Evolutionary conservation across 1,140 invertebrate genomes (phyloP).

Genomic region (Drosophila kohkoa): DNA sequence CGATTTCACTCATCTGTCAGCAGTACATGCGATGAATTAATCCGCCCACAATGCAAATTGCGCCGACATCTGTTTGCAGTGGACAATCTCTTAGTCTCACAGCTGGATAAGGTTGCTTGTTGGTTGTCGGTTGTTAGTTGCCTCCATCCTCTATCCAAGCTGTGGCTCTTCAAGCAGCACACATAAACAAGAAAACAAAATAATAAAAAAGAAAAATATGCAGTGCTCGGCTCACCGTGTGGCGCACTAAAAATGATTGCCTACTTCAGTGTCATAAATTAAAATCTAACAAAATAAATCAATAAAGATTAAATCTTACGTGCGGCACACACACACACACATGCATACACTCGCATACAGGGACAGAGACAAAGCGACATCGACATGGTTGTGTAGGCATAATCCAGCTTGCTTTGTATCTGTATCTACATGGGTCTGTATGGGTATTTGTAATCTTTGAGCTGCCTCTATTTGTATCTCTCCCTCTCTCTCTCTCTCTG

Average conservation of each 20-base stretch:
- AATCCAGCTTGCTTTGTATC: conserved; percentile 68
- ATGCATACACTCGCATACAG: conserved; percentile 8
- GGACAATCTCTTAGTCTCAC: conserved; percentile 52
- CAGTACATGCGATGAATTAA: conserved; percentile 60
- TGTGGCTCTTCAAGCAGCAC: conserved; percentile 2
- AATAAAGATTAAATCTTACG: conserved; percentile 83
- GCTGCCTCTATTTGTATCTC: conserved; percentile 65
- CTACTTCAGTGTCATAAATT: conserved; percentile 80
- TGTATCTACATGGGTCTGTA: not conserved
- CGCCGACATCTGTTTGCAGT: conserved; percentile 23
- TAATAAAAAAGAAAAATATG: conserved; percentile 17
- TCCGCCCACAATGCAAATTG: conserved; percentile 68
- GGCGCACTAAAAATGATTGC: conserved; percentile 71
- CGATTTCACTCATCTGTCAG: conserved; percentile 32
- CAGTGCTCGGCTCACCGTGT: conserved; percentile 29
- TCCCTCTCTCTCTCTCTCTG: conserved; percentile 51
- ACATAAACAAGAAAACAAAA: conserved; percentile 7
- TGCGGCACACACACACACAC: conserved; percentile 51
- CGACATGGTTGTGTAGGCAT: conserved; percentile 57
- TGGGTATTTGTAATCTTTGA: conserved; percentile 52
- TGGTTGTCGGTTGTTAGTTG: not conserved
- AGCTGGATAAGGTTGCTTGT: conserved; percentile 47
- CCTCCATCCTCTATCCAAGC: not conserved
- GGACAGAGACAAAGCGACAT: conserved; percentile 32
- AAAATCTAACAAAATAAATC: conserved; percentile 84